Evolutionary conservation across 2,888 invertebrate genomes (phyloP).

Genomic region (Luffia ferchaultella): DNA sequence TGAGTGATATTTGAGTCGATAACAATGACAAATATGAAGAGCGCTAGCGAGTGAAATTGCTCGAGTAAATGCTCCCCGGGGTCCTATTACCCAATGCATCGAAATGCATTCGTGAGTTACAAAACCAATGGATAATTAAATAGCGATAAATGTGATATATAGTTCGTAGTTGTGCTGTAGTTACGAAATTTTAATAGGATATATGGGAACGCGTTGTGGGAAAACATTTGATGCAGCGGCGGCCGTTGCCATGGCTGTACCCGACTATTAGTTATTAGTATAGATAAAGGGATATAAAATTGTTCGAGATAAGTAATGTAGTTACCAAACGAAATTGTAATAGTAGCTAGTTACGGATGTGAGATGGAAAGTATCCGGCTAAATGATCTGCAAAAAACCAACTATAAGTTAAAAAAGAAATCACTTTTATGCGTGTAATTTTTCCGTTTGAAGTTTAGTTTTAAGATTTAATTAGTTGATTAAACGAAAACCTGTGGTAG

Average conservation of each 20-base stretch:
- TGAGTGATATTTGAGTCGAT: conserved; percentile 43
- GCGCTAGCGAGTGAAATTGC: neutral
- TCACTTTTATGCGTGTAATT: too few species aligned
- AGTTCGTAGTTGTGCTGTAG: neutral
- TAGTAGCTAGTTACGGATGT: too few species aligned
- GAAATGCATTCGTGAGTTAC: neutral
- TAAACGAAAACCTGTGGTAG: too few species aligned
- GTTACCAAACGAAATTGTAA: too few species aligned
- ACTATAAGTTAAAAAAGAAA: too few species aligned
- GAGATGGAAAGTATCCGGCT: too few species aligned
- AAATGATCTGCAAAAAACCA: too few species aligned
- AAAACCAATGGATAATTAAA: neutral
- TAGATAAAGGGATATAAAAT: neutral
- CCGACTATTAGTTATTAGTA: neutral
- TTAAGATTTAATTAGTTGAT: too few species aligned
- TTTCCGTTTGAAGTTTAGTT: too few species aligned
- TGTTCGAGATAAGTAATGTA: neutral
- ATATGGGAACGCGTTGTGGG: neutral
- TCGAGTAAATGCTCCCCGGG: neutral
- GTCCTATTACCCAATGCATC: neutral
- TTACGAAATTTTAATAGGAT: neutral
- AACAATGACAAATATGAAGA: conserved; percentile 29
- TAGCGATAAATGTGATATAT: neutral
- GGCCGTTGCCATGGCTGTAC: neutral
- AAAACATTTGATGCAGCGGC: too few species aligned